Evolutionary conservation across 2,113 vertebrate species (phyloP).

Genomic region (Seriola dumerili): DNA sequence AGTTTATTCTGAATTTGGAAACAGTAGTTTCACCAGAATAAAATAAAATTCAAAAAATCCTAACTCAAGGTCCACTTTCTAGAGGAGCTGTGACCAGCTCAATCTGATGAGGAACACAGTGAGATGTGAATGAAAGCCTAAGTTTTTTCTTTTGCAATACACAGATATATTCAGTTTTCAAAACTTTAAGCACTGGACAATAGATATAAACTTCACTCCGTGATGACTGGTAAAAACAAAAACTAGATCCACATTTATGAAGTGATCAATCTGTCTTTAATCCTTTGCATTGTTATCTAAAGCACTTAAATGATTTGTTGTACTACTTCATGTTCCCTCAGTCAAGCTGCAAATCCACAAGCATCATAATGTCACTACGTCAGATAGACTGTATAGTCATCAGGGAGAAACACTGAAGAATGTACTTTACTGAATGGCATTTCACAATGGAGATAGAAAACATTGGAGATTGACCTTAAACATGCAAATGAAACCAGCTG

Average conservation of each 20-base stretch:
- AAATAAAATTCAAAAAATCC: background rate
- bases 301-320: slow-evolving; percentile 49
- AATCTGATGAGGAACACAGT: background rate
- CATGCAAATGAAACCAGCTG: slow-evolving; percentile 82
- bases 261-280: slow-evolving; percentile 71
- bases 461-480: slow-evolving; percentile 39
- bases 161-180: background rate
- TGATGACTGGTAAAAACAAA: background rate
- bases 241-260: slow-evolving; percentile 12
- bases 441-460: slow-evolving; percentile 46
- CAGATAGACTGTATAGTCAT: slow-evolving; percentile 40
- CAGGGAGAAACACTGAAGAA: slow-evolving; percentile 48
- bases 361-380: slow-evolving; percentile 16
- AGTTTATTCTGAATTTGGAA: background rate
- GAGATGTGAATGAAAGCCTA: background rate
- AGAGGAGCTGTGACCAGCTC: too few relatives aligned
- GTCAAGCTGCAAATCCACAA: slow-evolving; percentile 33
- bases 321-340: slow-evolving; percentile 34
- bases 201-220: background rate
- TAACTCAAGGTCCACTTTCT: background rate
- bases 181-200: background rate
- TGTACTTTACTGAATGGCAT: slow-evolving; percentile 13
- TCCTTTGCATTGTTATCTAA: slow-evolving; percentile 57
- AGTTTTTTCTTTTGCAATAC: background rate
- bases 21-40: background rate